Evolutionary conservation across 92 coral and sea anemone species (phyloP).

Genomic region (Siderastrea radians): DNA sequence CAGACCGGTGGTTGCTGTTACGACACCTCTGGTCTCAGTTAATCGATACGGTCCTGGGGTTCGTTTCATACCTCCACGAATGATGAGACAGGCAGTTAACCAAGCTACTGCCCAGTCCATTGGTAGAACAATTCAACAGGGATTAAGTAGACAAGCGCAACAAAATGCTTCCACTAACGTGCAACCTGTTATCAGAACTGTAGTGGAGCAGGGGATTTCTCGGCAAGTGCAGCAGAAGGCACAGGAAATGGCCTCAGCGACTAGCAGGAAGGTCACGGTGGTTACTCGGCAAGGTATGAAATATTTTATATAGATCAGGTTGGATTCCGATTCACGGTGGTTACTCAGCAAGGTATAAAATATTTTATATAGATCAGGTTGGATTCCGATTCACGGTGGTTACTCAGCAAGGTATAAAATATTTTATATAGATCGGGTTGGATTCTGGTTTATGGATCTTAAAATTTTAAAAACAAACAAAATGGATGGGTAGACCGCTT

Average conservation of each 20-base stretch:
- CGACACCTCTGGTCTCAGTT: background rate
- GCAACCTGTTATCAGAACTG: constrained; percentile 1
- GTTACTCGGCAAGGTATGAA: constrained; percentile 11
- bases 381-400: too few relatives aligned
- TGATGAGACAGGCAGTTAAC: constrained; percentile 30
- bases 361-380: too few relatives aligned
- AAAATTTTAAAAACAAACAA: too few relatives aligned
- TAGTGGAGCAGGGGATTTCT: background rate
- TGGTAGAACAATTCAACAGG: background rate
- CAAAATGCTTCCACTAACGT: background rate
- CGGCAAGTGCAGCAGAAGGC: constrained; percentile 11
- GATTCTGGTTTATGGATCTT: background rate
- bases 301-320: too few relatives aligned
- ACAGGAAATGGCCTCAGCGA: background rate
- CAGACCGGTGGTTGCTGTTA: background rate
- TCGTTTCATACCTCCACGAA: constrained; percentile 79
- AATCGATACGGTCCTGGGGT: background rate
- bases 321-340: too few relatives aligned
- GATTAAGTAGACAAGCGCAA: background rate
- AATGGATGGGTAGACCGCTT: too few relatives aligned
- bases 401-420: too few relatives aligned
- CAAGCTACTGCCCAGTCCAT: background rate
- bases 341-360: background rate
- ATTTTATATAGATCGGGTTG: background rate
- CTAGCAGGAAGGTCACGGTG: constrained; percentile 8